Conservation (phyloP, 2,888 invertebrate species). For the Mallateleia sp. region DNA sequence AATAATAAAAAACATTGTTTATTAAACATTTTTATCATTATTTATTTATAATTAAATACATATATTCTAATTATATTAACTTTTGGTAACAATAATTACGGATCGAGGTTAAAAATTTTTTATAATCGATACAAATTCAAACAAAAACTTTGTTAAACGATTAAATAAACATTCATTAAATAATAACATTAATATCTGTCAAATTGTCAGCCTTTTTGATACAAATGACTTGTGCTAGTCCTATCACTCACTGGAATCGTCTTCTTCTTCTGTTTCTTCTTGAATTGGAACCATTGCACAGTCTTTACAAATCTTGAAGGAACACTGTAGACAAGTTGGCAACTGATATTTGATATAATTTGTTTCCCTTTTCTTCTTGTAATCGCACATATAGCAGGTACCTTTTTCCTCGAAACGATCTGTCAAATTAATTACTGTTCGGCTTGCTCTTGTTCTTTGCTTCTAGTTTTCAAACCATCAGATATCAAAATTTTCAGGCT, state of each 20-base stretch:
- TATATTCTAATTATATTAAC: no score
- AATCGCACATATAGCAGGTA: constrained; percentile 36
- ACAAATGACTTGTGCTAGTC: constrained; percentile 5
- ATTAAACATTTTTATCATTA: constrained; percentile 14
- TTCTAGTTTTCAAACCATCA: not conserved
- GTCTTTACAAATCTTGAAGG: constrained; percentile 47
- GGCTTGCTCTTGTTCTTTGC: constrained; percentile 4
- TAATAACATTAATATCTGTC: constrained; percentile 13
- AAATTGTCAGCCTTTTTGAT: not conserved
- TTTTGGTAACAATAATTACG: no score
- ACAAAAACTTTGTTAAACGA: no score
- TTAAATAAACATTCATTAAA: constrained; percentile 23
- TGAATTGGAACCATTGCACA: constrained; percentile 25
- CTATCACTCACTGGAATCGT: constrained; percentile 19
- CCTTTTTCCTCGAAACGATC: constrained; percentile 22
- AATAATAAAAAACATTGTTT: constrained; percentile 17
- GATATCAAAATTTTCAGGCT: not conserved
- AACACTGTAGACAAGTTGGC: constrained; percentile 50
- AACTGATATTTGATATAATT: constrained; percentile 31
- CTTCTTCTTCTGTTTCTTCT: constrained; percentile 7
- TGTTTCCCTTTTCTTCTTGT: constrained; percentile 34
- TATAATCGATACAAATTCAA: no score
- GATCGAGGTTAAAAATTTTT: no score
- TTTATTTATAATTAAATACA: not conserved
- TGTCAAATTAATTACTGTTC: constrained; percentile 7